phyloP scores from a whole-genome alignment of 1,140 invertebrate species.

The Lineus longissimus region DNA sequence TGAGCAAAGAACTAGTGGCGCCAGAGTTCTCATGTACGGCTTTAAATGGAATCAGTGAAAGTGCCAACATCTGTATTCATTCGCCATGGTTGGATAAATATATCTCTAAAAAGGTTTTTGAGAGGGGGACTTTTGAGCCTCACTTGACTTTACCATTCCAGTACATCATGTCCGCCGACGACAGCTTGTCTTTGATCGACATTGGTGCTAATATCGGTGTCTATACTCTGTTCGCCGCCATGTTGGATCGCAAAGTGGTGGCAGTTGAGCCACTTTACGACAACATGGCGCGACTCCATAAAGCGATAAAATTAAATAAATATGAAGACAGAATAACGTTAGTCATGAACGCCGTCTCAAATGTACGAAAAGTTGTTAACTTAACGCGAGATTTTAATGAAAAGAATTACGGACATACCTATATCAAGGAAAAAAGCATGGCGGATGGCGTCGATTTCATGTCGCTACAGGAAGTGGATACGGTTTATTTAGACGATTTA shows the following conservation, averaged over 20 bases:
- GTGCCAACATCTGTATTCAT: too few relatives aligned
- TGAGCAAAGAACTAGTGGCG: too few relatives aligned
- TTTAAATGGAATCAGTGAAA: too few relatives aligned
- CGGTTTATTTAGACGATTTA: constrained; percentile 29
- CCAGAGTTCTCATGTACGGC: too few relatives aligned
- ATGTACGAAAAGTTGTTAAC: constrained; percentile 17
- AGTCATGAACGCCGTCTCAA: constrained; percentile 34
- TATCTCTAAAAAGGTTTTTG: too few relatives aligned
- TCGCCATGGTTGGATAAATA: too few relatives aligned
- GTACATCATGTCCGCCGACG: constrained; percentile 16
- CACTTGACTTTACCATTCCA: constrained; percentile 8
- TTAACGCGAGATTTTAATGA: constrained; percentile 22
- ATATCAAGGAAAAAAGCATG: constrained; percentile 13
- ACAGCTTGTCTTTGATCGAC: constrained; percentile 33
- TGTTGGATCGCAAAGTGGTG: constrained; percentile 32
- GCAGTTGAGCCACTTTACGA: constrained; percentile 35
- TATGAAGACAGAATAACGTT: constrained; percentile 25
- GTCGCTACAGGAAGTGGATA: constrained; percentile 11
- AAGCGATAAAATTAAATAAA: constrained; percentile 25
- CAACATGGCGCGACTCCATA: constrained; percentile 30
- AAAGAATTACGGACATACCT: constrained; percentile 33
- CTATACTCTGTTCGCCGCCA: constrained; percentile 35
- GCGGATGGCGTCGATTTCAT: background rate
- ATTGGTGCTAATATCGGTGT: constrained; percentile 46
- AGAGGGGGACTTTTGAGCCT: background rate